A percentile compares a stretch with the other conserved stretches of the same genome.
These are phyloP conservation scores for Eumaeus atala DNA, from an alignment of 1,140 invertebrate genomes.

Conservation along the genomic window DNA sequence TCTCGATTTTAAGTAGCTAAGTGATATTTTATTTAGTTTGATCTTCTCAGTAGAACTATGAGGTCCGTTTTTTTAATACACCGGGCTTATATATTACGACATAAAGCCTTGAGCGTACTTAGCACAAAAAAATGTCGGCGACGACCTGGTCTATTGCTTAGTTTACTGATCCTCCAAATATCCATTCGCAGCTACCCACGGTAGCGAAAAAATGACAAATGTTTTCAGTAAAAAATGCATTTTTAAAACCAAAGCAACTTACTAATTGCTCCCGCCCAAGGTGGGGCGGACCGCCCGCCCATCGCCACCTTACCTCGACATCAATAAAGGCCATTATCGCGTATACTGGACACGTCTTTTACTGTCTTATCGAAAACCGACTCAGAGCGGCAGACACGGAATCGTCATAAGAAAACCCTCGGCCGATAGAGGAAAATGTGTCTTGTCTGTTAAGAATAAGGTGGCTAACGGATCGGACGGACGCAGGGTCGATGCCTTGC, in stretches of 20 bases:
- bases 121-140: too few relatives aligned
- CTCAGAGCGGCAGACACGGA: constrained; percentile 44
- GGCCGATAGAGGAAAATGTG: constrained; percentile 37
- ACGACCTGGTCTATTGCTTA: too few relatives aligned
- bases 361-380: constrained; percentile 52
- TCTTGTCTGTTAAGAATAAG: constrained; percentile 30
- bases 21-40: too few relatives aligned
- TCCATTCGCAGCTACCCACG: constrained; percentile 25
- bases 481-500: constrained; percentile 46
- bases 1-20: too few relatives aligned
- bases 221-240: constrained; percentile 44
- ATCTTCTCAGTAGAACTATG: too few relatives aligned
- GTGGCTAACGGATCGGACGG: constrained; percentile 26
- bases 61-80: too few relatives aligned
- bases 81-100: too few relatives aligned
- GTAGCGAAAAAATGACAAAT: constrained; percentile 34
- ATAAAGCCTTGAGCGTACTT: too few relatives aligned
- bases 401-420: constrained; percentile 52
- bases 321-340: constrained; percentile 47
- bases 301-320: constrained; percentile 27
- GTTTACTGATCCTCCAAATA: too few relatives aligned
- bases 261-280: constrained; percentile 62
- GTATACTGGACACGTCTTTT: constrained; percentile 41
- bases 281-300: constrained; percentile 52
- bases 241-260: constrained; percentile 46